These are phyloP conservation scores for Pilophorus perplexus DNA, from an alignment of 2,888 invertebrate genomes.

Conservation along the genomic window DNA sequence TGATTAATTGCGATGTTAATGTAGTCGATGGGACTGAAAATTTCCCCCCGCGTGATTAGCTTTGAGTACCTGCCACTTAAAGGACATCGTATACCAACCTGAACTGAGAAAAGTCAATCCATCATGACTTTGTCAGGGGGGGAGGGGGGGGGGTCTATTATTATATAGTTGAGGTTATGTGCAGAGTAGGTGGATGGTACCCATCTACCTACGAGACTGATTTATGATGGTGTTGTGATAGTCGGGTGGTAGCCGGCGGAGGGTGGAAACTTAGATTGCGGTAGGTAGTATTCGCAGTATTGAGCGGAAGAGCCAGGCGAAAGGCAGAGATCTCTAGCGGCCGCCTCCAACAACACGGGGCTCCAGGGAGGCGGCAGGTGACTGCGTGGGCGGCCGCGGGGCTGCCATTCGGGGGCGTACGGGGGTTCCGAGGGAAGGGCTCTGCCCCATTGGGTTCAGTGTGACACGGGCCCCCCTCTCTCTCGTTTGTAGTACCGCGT, in stretches of 20 bases:
- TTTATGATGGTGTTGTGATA: slow-evolving; percentile 22
- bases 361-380: slow-evolving; percentile 14
- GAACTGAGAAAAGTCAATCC: too few species aligned
- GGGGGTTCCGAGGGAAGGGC: slow-evolving; percentile 52
- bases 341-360: slow-evolving; percentile 4
- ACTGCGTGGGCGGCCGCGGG: not conserved
- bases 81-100: too few species aligned
- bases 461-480: slow-evolving; percentile 37
- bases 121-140: too few species aligned
- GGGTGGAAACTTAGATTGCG: slow-evolving; percentile 25
- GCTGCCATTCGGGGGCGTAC: slow-evolving; percentile 43
- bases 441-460: slow-evolving; percentile 47
- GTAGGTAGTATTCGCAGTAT: slow-evolving; percentile 31
- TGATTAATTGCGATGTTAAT: too few species aligned
- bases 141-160: not conserved
- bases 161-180: not conserved
- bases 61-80: too few species aligned
- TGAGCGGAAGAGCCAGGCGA: slow-evolving; percentile 21
- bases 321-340: slow-evolving; percentile 27
- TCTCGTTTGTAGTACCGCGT: slow-evolving; percentile 30
- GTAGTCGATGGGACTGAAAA: too few species aligned
- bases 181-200: too few species aligned
- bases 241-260: not conserved
- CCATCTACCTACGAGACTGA: not conserved
- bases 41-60: too few species aligned